Base-by-base conservation (phyloP, 2,797 vertebrate genomes). In the Xenopus petersii region DNA sequence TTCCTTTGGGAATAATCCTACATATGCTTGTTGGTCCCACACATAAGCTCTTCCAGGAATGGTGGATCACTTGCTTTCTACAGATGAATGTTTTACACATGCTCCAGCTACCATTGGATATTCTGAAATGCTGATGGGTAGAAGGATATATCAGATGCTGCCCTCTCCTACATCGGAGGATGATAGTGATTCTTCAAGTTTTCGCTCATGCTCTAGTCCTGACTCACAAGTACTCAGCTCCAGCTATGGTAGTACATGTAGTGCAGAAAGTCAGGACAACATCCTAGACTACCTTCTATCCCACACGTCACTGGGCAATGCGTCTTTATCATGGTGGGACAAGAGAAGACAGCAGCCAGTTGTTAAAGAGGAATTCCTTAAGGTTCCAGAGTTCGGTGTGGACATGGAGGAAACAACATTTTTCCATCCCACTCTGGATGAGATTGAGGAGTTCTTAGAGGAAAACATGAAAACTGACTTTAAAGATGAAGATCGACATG, bases 361-460 rank as follows among this genome's bases (percentile, higher is more conserved):
- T 9, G 81, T 93, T 73, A 96, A 97, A 82, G 94, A 93, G 86
- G 95, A 96, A 17, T 87, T 87, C 80, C 90, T 95, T 67, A 93
- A 93, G 80, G 91, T 96, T 80, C 92, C 95, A 0, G 81, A 91
- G 83, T 94, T 94, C 81, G 74, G 86, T 0, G 84, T 87, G 82
- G 95, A 96, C 75, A 86, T 94, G 66, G 93, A 96, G 83, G 95
- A 95, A 0, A 87, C 89, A 4, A 89, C 93, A 67, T 91, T 94
- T 73, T 99, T 99, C 86, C 96, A 98, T 86, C 97, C 97, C 59
- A 99, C 97, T 0, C 88, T 99, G 83, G 97, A 99, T 83, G 97
- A 99, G 88, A 98, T 99, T 0, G 95, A 98, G 87, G 97, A 99
- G 85, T 99, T 99, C 88, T 85, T 99, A 61, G 94, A 98, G 85